Conservation (phyloP, 2,797 vertebrate genomes). For the Sebastes trivittatus region DNA sequence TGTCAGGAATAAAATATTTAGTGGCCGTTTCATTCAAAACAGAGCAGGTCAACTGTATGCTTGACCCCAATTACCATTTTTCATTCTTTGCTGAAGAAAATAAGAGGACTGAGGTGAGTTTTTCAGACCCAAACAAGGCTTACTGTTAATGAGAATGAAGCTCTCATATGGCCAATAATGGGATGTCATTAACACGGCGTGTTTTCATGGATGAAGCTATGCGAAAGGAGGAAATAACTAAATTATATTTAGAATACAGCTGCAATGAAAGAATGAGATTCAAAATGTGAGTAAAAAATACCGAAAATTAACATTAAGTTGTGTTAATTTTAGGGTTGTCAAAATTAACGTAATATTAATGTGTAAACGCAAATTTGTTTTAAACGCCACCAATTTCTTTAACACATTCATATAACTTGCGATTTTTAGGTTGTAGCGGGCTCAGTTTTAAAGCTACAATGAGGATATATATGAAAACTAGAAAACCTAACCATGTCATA, state of each 20-base stretch:
- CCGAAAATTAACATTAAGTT: neutral
- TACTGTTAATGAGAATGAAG: constrained; percentile 14
- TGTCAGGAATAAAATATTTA: constrained; percentile 23
- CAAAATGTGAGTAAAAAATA: neutral
- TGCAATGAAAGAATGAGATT: neutral
- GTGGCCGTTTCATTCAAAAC: constrained; percentile 28
- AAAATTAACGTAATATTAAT: too few relatives aligned
- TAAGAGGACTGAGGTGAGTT: neutral
- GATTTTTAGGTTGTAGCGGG: too few relatives aligned
- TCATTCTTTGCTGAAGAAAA: constrained; percentile 10
- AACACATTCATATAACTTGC: too few relatives aligned
- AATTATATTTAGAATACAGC: neutral
- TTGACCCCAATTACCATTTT: constrained; percentile 44
- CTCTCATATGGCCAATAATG: neutral
- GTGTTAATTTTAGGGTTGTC: too few relatives aligned
- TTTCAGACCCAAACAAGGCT: constrained; percentile 6
- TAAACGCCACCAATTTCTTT: too few relatives aligned
- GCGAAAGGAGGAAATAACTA: neutral
- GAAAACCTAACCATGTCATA: too few relatives aligned
- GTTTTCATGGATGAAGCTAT: neutral
- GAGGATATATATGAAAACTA: too few relatives aligned
- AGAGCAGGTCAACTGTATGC: constrained; percentile 48
- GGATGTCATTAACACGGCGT: neutral
- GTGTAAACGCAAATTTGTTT: too few relatives aligned
- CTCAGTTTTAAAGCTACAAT: too few relatives aligned